These are phyloP conservation scores for Smutsia temminckii DNA, from an alignment of 2,797 vertebrate species.

Conservation along the genomic window DNA sequence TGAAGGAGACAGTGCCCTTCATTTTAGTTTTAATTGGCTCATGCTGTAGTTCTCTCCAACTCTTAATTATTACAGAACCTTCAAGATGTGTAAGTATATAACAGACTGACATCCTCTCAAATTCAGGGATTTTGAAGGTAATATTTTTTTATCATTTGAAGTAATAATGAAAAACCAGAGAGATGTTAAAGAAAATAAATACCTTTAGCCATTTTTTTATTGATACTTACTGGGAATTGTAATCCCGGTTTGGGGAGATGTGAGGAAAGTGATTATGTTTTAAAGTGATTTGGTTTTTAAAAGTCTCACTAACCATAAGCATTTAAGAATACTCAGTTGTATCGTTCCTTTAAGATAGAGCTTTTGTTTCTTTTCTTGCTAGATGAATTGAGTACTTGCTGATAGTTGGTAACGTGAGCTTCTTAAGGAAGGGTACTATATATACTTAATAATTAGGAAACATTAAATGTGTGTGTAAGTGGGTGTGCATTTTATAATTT, in stretches of 20 bases:
- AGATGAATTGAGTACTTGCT: constrained; percentile 6
- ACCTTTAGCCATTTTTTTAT: constrained; percentile 10
- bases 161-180: constrained; percentile 14
- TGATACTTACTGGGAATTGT: constrained; percentile 34
- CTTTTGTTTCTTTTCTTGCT: constrained; percentile 8
- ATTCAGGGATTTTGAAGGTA: constrained; percentile 37
- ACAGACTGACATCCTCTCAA: constrained; percentile 43
- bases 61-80: constrained; percentile 39
- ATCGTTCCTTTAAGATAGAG: neutral
- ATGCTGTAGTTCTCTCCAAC: constrained; percentile 38
- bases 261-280: neutral
- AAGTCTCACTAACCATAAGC: constrained; percentile 9
- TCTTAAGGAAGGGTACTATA: neutral
- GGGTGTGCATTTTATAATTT: neutral
- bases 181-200: constrained; percentile 27
- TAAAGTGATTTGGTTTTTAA: constrained; percentile 33
- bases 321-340: constrained; percentile 25
- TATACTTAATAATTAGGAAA: constrained; percentile 16
- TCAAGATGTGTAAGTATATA: constrained; percentile 70
- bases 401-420: constrained; percentile 32
- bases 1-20: constrained; percentile 66
- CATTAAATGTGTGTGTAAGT: neutral
- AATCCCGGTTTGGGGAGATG: neutral
- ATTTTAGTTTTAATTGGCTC: constrained; percentile 63
- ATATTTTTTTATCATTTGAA: constrained; percentile 41